Percentiles rank a stretch among this genome's conserved stretches.
Evolutionary conservation across 2,113 vertebrate species (phyloP).

Genomic region (Phoxinus phoxinus): DNA sequence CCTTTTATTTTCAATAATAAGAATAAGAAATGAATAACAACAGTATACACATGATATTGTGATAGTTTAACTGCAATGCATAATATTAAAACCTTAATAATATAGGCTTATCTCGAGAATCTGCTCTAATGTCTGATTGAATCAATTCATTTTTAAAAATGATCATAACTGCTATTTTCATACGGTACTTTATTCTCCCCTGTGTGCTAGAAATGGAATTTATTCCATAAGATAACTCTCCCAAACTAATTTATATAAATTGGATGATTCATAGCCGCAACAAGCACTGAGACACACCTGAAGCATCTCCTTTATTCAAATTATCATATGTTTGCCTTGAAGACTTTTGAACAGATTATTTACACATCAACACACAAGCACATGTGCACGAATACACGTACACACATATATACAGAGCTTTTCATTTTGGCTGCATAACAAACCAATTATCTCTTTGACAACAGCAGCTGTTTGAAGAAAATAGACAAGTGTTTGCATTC

Average conservation of each 20-base stretch:
- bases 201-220: background rate
- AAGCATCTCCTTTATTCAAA: background rate
- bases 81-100: background rate
- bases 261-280: background rate
- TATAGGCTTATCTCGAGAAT: background rate
- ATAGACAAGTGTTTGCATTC: conserved; percentile 12
- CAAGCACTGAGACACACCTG: background rate
- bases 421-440: conserved; percentile 35
- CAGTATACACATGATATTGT: background rate
- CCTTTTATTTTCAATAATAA: background rate
- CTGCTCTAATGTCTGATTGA: background rate
- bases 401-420: background rate
- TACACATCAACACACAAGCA: conserved; percentile 47
- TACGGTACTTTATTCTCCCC: background rate
- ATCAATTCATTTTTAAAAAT: background rate
- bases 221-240: background rate
- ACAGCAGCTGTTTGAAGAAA: conserved; percentile 38
- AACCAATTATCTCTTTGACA: conserved; percentile 13
- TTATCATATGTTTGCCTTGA: conserved; percentile 17
- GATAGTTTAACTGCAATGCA: background rate
- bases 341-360: conserved; percentile 9
- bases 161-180: background rate
- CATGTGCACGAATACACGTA: conserved; percentile 47
- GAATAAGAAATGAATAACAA: too few relatives aligned
- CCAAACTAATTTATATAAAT: conserved; percentile 2